Evolutionary conservation across 1,140 invertebrate genomes (phyloP).

Genomic region (Tenebrio molitor): DNA sequence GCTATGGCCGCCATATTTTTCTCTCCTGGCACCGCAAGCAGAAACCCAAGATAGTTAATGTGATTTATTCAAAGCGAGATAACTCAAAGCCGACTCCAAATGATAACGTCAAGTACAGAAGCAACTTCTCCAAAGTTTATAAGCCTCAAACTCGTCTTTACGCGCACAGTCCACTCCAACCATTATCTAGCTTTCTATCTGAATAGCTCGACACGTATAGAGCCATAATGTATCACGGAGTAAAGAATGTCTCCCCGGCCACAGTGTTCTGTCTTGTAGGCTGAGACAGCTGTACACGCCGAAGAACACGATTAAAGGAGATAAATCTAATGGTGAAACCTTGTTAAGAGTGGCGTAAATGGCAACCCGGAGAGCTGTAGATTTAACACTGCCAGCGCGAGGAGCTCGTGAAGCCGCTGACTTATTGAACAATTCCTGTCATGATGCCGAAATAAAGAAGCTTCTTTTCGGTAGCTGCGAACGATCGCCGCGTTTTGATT

Average conservation of each 20-base stretch:
- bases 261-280: conserved; percentile 61
- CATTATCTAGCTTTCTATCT: conserved; percentile 59
- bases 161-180: conserved; percentile 55
- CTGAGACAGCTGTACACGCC: conserved; percentile 61
- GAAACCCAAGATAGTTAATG: conserved; percentile 61
- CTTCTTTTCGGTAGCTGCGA: conserved; percentile 32
- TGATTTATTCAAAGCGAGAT: conserved; percentile 62
- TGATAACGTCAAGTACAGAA: conserved; percentile 61
- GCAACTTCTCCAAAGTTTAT: conserved; percentile 61
- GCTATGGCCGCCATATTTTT: conserved; percentile 58
- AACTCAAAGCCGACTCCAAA: conserved; percentile 56
- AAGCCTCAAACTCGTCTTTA: conserved; percentile 55
- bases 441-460: conserved; percentile 46
- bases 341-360: conserved; percentile 63
- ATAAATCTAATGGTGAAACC: conserved; percentile 65
- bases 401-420: conserved; percentile 50
- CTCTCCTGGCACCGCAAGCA: conserved; percentile 49
- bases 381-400: conserved; percentile 56
- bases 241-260: conserved; percentile 60
- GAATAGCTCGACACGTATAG: conserved; percentile 56
- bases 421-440: conserved; percentile 57
- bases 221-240: conserved; percentile 60
- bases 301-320: conserved; percentile 62
- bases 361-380: conserved; percentile 59
- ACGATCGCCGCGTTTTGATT: conserved; percentile 32